Evolutionary conservation across 2,888 invertebrate genomes (phyloP).

Genomic region (Emmelina monodactyla): DNA sequence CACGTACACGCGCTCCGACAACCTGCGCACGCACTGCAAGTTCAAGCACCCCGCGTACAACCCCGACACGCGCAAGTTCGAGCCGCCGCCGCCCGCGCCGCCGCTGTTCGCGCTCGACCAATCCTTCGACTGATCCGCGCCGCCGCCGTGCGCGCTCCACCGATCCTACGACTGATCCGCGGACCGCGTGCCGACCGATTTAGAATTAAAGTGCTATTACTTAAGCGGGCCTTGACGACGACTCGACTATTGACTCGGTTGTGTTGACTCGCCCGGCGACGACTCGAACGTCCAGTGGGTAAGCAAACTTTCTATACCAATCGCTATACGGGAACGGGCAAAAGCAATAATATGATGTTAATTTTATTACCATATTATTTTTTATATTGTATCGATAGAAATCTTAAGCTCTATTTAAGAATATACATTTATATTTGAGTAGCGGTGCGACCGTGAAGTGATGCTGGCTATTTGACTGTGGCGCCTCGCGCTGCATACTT

Average conservation of each 20-base stretch:
- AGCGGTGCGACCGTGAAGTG: slow-evolving; percentile 62
- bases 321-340: slow-evolving; percentile 68
- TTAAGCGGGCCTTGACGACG: slow-evolving; percentile 50
- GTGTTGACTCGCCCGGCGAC: slow-evolving; percentile 63
- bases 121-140: slow-evolving; percentile 58
- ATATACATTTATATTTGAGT: slow-evolving; percentile 46
- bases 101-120: slow-evolving; percentile 67
- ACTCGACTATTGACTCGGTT: slow-evolving; percentile 58
- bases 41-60: slow-evolving; percentile 90
- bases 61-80: slow-evolving; percentile 87
- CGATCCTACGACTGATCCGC: slow-evolving; percentile 63
- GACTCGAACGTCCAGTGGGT: slow-evolving; percentile 43
- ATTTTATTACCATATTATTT: slow-evolving; percentile 67
- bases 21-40: slow-evolving; percentile 91
- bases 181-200: too few species aligned
- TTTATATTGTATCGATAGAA: slow-evolving; percentile 62
- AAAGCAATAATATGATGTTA: slow-evolving; percentile 68
- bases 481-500: slow-evolving; percentile 38
- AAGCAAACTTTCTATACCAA: slow-evolving; percentile 64
- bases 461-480: slow-evolving; percentile 55
- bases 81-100: slow-evolving; percentile 56
- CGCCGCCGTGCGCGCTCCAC: slow-evolving; percentile 65
- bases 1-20: slow-evolving; percentile 91
- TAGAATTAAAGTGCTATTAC: slow-evolving; percentile 64
- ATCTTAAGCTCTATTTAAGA: slow-evolving; percentile 55